Evolutionary conservation across 2,888 invertebrate species (phyloP).

Genomic region (Epicampocera succincta): DNA sequence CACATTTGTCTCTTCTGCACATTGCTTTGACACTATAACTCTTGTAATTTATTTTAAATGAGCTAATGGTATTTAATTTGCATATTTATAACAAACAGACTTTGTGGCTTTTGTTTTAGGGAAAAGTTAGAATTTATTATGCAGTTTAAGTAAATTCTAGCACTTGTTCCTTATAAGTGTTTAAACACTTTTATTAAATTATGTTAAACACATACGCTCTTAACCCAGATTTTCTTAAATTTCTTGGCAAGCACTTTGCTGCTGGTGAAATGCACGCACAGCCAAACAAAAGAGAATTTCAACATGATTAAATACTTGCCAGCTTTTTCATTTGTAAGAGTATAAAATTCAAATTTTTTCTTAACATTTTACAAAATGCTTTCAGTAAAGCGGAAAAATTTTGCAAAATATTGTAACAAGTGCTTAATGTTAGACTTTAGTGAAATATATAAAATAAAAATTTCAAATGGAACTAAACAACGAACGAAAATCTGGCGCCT

Average conservation of each 20-base stretch:
- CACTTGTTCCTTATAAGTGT: background rate
- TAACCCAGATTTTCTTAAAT: slow-evolving; percentile 44
- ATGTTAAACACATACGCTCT: slow-evolving; percentile 40
- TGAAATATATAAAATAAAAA: no score
- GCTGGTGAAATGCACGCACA: background rate
- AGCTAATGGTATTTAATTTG: slow-evolving; percentile 46
- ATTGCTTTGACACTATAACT: background rate
- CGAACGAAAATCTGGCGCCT: no score
- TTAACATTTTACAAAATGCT: background rate
- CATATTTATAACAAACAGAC: background rate
- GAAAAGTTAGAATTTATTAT: slow-evolving; percentile 1
- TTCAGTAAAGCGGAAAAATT: background rate
- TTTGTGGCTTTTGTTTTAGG: slow-evolving; percentile 10
- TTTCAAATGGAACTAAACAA: no score
- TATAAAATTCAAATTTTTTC: background rate
- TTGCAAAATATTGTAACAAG: no score
- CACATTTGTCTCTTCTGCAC: background rate
- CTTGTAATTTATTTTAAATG: slow-evolving; percentile 24
- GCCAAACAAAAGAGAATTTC: slow-evolving; percentile 12
- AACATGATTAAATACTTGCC: slow-evolving; percentile 20
- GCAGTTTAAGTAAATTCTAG: slow-evolving; percentile 7
- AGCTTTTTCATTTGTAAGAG: background rate
- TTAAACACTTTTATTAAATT: slow-evolving; percentile 28
- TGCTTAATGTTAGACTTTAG: no score
- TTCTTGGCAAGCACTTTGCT: slow-evolving; percentile 43